Conservation (phyloP, 92 coral and sea anemone species). For the Paragorgia papillata region DNA sequence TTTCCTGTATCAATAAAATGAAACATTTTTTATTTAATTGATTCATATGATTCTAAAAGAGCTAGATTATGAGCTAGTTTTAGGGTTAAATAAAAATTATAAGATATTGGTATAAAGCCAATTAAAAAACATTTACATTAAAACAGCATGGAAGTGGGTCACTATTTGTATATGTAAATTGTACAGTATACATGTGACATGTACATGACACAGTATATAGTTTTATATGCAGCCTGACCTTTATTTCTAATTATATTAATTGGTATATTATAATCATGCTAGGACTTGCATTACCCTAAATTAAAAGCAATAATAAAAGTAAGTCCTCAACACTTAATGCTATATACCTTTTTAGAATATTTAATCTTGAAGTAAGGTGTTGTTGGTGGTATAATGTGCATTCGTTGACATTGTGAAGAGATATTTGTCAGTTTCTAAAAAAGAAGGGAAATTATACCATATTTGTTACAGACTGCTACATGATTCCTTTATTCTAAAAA, state of each 20-base stretch:
- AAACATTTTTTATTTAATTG: background rate
- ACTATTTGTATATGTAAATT: no score
- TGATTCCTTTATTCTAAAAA: background rate
- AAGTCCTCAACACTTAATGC: no score
- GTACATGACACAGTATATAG: no score
- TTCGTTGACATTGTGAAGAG: slow-evolving; percentile 93
- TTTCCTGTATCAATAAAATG: slow-evolving; percentile 63
- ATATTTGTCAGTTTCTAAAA: slow-evolving; percentile 83
- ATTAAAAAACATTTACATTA: no score
- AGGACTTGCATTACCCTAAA: no score
- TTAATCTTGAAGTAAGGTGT: slow-evolving; percentile 89
- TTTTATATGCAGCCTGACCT: no score
- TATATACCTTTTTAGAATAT: slow-evolving; percentile 87
- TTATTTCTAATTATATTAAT: no score
- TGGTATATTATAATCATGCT: no score
- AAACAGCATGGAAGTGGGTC: no score
- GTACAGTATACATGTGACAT: no score
- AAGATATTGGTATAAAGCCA: no score
- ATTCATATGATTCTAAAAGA: background rate
- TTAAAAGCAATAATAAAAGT: no score
- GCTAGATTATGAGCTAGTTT: background rate
- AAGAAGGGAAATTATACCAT: background rate
- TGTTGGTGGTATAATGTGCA: slow-evolving; percentile 96
- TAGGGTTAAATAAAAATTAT: background rate
- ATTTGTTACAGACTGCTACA: background rate